Conservation (phyloP, 53 echinoderm and acorn worm genomes). For the Henricia sp. region DNA sequence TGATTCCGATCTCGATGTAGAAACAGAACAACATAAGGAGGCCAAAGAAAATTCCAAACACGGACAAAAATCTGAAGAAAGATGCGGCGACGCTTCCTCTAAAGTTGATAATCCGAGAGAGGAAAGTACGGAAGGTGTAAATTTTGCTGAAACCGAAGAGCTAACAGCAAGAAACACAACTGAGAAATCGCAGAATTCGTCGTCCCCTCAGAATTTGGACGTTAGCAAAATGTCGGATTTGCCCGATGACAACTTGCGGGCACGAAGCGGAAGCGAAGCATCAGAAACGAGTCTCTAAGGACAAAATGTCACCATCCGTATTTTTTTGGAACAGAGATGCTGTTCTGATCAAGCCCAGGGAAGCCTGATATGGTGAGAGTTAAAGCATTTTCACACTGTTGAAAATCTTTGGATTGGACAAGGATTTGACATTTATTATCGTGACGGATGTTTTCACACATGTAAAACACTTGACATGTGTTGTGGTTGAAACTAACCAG, state of each 20-base stretch:
- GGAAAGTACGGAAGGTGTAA: background rate
- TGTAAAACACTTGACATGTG: no score
- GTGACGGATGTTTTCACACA: no score
- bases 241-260: background rate
- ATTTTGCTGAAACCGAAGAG: background rate
- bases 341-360: no score
- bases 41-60: background rate
- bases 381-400: no score
- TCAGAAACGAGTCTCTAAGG: background rate
- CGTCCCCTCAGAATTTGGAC: background rate
- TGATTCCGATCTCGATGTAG: constrained; percentile 2
- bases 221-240: background rate
- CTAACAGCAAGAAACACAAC: background rate
- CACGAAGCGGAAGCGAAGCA: background rate
- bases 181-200: no score
- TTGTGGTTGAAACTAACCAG: no score
- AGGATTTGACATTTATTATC: no score
- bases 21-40: background rate
- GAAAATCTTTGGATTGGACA: no score
- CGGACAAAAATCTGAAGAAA: background rate
- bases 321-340: no score
- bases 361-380: no score
- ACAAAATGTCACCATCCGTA: background rate
- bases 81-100: background rate
- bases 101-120: background rate